Base-by-base conservation (phyloP, 2,888 invertebrate genomes). In the Bursaphelenchus okinawaensis region DNA sequence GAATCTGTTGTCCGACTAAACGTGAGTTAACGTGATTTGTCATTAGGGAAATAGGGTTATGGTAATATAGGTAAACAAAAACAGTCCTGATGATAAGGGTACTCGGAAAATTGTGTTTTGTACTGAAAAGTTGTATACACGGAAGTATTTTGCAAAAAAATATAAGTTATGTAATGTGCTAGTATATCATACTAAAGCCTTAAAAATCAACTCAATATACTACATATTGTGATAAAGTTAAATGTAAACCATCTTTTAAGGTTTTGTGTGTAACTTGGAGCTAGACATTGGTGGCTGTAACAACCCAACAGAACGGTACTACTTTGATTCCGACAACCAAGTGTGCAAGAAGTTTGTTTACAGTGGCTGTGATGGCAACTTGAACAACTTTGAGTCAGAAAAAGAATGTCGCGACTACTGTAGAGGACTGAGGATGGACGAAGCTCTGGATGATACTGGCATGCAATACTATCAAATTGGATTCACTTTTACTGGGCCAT, bases 321-420 rank as follows among this genome's bases (percentile, higher is more conserved):
- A 68, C 63, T 78, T 73, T 57, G 73, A 75, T 28, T 58, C 69
- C 8, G 61, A 68, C 4, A 62, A 63, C 4, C 72, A 70, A 31
- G 56, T 67, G 1, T 78, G 78, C 57, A 40, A 62, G 56, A 63
- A 65, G 16, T 80, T 79, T 63, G 65, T 72, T 2, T 79, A 77
- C 54, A 73, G 75, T 12, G 79, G 79, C n/a, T 79, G 79, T 57
- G 68, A 70, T 3, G 79, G 79, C 51, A 79, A 79, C 55, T 59
- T 74, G 60, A 79, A 79, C 65, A 79, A 80, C 64, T 79, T 79
- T 62, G 72, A 68, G 16, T 72, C 72, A 3, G 51, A 62, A 16
- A 69, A 63, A 19, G 78, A 75, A 55, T 79, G 79, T 65, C 65
- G 73, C 19, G 66, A 68, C 22, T 77, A 66, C 24, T 68, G 68